Evolutionary conservation across 2,888 invertebrate species (phyloP).

Genomic region (Cryptocephalus primarius): DNA sequence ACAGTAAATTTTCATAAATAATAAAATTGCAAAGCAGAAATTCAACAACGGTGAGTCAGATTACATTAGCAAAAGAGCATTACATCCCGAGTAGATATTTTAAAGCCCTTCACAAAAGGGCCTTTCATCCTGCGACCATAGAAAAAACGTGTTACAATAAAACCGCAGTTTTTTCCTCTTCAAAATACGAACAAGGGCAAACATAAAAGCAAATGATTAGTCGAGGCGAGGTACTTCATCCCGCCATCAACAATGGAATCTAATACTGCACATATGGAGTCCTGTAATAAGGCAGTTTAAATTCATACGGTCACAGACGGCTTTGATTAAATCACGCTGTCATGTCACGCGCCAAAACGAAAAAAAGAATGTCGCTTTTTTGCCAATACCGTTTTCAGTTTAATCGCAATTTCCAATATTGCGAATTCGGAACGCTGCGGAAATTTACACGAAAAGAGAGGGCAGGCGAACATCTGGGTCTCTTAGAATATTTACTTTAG

Average conservation of each 20-base stretch:
- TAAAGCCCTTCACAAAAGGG: too few relatives aligned
- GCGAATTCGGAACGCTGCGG: not conserved
- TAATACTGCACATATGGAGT: constrained; percentile 25
- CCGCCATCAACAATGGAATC: constrained; percentile 21
- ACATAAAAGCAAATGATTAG: constrained; percentile 17
- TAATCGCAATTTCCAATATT: constrained; percentile 3
- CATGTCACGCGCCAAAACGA: constrained; percentile 24
- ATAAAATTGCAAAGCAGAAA: too few relatives aligned
- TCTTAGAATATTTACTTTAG: too few relatives aligned
- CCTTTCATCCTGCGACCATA: too few relatives aligned
- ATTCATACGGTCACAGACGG: constrained; percentile 24
- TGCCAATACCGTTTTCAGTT: constrained; percentile 6
- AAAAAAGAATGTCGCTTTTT: constrained; percentile 9
- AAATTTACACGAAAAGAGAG: too few relatives aligned
- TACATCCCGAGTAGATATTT: too few relatives aligned
- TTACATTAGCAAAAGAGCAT: too few relatives aligned
- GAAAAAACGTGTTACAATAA: too few relatives aligned
- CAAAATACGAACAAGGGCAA: not conserved
- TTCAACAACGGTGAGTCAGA: too few relatives aligned
- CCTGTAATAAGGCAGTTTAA: constrained; percentile 28
- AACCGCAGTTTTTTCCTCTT: too few relatives aligned
- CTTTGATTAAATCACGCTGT: constrained; percentile 28
- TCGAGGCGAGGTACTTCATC: constrained; percentile 13
- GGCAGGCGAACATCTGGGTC: not conserved
- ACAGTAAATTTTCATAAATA: too few relatives aligned